Percentiles rank a stretch among this genome's conserved stretches.
These are phyloP conservation scores for Halcyon leucocephala DNA, from an alignment of 2,797 vertebrate species.

Conservation along the genomic window DNA sequence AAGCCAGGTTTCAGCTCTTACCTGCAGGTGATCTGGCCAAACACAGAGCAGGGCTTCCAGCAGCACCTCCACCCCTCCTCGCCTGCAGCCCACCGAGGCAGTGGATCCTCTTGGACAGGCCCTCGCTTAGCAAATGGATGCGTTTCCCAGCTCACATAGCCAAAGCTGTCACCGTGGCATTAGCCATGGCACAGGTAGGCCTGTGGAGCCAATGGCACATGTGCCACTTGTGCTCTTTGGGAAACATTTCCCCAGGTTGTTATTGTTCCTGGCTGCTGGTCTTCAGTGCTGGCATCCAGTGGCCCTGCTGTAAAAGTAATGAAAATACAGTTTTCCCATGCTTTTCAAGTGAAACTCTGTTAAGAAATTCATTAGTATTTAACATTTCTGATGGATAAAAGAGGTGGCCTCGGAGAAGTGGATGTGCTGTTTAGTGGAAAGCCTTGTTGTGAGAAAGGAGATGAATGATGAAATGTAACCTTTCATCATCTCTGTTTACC, in stretches of 20 bases:
- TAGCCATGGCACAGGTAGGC: background rate
- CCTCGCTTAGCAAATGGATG: background rate
- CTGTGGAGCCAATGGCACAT: background rate
- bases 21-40: background rate
- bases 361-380: background rate
- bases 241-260: background rate
- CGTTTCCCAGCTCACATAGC: background rate
- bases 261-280: background rate
- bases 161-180: rapidly evolving
- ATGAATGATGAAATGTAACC: background rate
- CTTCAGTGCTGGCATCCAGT: background rate
- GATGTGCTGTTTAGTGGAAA: conserved; percentile 9
- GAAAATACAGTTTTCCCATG: background rate
- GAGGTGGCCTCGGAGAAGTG: background rate
- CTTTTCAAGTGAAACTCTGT: background rate
- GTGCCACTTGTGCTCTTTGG: background rate
- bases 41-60: rapidly evolving
- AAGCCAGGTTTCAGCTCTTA: background rate
- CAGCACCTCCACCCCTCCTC: background rate
- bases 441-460: background rate
- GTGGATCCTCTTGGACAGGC: background rate
- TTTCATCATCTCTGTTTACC: background rate
- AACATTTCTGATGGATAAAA: background rate
- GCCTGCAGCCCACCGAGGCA: background rate
- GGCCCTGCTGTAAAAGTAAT: background rate